These are phyloP conservation scores for Drosophila borborema DNA, from an alignment of 2,888 invertebrate species.

Conservation along the genomic window DNA sequence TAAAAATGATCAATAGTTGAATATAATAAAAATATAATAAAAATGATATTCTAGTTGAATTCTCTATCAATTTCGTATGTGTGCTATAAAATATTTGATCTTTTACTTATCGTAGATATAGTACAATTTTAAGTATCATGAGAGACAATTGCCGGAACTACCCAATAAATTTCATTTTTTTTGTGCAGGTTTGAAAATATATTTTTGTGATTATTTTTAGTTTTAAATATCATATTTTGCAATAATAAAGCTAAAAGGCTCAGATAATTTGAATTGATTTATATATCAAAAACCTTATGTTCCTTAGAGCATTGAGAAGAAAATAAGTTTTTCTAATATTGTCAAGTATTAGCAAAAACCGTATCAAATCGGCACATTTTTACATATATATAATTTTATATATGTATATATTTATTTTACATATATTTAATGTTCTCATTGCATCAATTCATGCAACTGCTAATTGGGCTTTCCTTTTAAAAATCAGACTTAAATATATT, in stretches of 20 bases:
- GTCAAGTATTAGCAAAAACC: not conserved
- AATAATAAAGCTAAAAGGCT: not conserved
- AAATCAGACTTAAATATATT: too few relatives aligned
- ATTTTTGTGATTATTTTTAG: not conserved
- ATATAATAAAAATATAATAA: too few relatives aligned
- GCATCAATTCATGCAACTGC: not conserved
- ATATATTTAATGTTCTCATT: not conserved
- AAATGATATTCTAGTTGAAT: too few relatives aligned
- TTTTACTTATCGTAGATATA: not conserved
- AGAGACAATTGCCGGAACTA: too few relatives aligned
- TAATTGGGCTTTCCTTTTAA: not conserved
- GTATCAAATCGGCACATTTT: not conserved
- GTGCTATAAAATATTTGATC: not conserved
- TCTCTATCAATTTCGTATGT: not conserved
- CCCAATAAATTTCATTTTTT: too few relatives aligned
- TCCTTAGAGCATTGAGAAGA: not conserved
- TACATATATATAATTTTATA: too few relatives aligned
- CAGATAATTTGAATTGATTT: not conserved
- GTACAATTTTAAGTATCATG: too few relatives aligned
- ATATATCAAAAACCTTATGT: not conserved
- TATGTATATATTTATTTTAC: not conserved
- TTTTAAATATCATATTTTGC: not conserved
- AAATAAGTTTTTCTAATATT: not conserved
- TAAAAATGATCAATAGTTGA: not conserved
- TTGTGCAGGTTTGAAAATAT: not conserved